Conservation (phyloP, 2,797 vertebrate genomes). For the Acanthiza pusilla region DNA sequence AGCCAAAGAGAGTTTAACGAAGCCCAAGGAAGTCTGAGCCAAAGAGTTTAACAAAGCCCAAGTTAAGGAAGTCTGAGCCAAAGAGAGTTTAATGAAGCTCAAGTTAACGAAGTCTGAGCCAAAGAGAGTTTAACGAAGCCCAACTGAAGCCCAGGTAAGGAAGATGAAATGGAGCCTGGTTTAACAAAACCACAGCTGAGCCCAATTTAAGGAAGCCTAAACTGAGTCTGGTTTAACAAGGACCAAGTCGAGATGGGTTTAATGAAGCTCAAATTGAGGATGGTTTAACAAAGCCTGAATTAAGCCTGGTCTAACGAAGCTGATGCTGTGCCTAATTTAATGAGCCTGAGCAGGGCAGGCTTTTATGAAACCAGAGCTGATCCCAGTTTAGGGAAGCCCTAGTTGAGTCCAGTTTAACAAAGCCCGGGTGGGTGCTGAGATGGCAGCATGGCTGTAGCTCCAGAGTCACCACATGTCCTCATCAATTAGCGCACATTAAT, state of each 20-base stretch:
- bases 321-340: accelerated
- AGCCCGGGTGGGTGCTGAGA: background rate
- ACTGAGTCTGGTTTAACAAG: background rate
- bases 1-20: too few species aligned
- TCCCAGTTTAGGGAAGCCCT: background rate
- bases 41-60: too few species aligned
- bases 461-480: accelerated
- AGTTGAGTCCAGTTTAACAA: background rate
- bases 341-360: background rate
- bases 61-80: too few species aligned
- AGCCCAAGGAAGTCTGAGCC: too few species aligned
- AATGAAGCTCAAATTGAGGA: accelerated
- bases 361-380: accelerated
- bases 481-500: background rate
- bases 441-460: accelerated
- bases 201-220: background rate
- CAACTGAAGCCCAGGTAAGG: background rate
- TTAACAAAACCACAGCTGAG: background rate
- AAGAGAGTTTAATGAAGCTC: background rate
- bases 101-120: accelerated
- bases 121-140: too few species aligned
- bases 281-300: background rate
- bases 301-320: background rate
- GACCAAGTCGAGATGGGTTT: accelerated
- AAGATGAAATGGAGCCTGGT: background rate